A percentile compares a stretch with the other conserved stretches of the same genome.
phyloP scores from a whole-genome alignment of 2,888 invertebrate species.

The Coleophora deauratella region DNA sequence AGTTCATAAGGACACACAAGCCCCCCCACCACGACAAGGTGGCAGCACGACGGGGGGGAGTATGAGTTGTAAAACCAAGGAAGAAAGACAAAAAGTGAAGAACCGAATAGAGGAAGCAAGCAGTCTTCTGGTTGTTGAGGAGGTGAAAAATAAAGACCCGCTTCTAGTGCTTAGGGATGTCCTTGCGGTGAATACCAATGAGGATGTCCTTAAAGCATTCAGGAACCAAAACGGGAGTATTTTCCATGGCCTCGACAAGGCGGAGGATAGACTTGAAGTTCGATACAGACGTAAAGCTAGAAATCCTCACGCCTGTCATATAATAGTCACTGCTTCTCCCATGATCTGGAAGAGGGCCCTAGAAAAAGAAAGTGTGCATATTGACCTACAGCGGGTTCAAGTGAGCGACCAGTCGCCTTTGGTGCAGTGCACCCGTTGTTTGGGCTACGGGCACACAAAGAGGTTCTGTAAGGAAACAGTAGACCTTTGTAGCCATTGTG shows the following conservation, averaged over 20 bases:
- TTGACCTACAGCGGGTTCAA: slow-evolving; percentile 8
- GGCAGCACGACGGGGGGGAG: no score
- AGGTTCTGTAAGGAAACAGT: not conserved
- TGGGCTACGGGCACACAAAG: not conserved
- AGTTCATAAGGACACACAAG: no score
- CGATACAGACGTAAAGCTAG: not conserved
- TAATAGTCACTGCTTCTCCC: no score
- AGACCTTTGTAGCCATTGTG: not conserved
- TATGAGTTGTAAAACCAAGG: slow-evolving; percentile 4
- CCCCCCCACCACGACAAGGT: no score
- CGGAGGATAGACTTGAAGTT: not conserved
- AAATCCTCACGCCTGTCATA: not conserved
- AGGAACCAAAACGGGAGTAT: not conserved
- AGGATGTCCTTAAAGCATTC: no score
- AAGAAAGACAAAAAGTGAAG: not conserved
- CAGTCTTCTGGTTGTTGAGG: not conserved
- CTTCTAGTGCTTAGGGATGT: not conserved
- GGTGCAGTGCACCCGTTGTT: slow-evolving; percentile 9
- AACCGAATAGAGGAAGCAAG: not conserved
- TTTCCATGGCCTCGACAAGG: not conserved
- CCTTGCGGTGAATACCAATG: not conserved
- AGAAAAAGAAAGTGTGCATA: not conserved
- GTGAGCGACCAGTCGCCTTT: slow-evolving; percentile 15
- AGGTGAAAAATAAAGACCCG: not conserved
- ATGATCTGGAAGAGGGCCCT: no score